Evolutionary conservation across 2,888 invertebrate genomes (phyloP).

Genomic region (Euproctis similis): DNA sequence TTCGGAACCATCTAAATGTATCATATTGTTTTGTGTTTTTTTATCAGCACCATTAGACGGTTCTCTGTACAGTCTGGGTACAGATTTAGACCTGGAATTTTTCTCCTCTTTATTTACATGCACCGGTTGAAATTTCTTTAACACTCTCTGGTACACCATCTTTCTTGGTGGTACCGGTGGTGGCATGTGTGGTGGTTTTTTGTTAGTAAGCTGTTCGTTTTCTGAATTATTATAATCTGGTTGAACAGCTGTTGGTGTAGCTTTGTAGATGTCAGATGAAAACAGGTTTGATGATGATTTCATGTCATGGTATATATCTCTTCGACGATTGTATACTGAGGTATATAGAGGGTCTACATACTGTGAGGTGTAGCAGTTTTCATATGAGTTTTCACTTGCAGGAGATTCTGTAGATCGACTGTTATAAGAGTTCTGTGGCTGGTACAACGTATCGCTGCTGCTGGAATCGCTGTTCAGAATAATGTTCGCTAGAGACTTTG

Average conservation of each 20-base stretch:
- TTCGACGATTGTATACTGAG: constrained; percentile 59
- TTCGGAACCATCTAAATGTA: constrained; percentile 64
- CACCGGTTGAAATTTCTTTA: constrained; percentile 79
- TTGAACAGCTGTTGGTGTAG: constrained; percentile 66
- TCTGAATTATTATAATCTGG: constrained; percentile 52
- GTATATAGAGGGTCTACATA: constrained; percentile 67
- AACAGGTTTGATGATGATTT: constrained; percentile 52
- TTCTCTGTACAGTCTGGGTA: constrained; percentile 62
- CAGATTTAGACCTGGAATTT: constrained; percentile 60
- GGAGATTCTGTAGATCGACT: constrained; percentile 65
- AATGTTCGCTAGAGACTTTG: constrained; percentile 67
- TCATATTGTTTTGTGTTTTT: constrained; percentile 43
- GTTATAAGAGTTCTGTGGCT: constrained; percentile 61
- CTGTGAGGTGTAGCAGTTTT: constrained; percentile 62
- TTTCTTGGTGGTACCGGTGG: constrained; percentile 78
- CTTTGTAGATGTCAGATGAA: constrained; percentile 66
- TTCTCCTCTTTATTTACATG: constrained; percentile 78
- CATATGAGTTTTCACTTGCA: constrained; percentile 64
- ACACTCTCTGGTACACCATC: constrained; percentile 63
- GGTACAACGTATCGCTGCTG: constrained; percentile 66
- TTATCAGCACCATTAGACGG: constrained; percentile 53
- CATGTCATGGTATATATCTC: constrained; percentile 63
- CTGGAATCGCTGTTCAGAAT: constrained; percentile 66
- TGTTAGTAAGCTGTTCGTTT: constrained; percentile 49
- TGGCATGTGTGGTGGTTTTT: constrained; percentile 71